Evolutionary conservation across 2,888 invertebrate species (phyloP).

Genomic region (Drosophila rellima): DNA sequence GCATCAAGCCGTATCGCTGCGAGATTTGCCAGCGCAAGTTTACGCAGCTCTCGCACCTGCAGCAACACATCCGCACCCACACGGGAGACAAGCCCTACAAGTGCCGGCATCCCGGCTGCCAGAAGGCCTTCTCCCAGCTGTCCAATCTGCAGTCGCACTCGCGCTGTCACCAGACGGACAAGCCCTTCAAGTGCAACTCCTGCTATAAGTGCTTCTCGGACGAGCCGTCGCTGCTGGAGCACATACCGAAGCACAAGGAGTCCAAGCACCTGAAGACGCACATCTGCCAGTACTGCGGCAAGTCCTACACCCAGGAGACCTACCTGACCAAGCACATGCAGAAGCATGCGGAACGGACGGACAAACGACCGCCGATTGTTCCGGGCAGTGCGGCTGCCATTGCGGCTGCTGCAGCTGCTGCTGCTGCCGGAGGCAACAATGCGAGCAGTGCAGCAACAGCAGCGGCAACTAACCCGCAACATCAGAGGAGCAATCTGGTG

Average conservation of each 20-base stretch:
- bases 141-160: slow-evolving; percentile 99
- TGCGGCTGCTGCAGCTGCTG: slow-evolving; percentile 63
- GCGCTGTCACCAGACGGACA: slow-evolving; percentile 99
- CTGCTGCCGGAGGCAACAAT: slow-evolving; percentile 34
- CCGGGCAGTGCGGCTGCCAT: slow-evolving; percentile 86
- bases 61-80: slow-evolving; percentile 99
- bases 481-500: slow-evolving; percentile 78
- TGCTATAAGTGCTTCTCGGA: slow-evolving; percentile 99
- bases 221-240: slow-evolving; percentile 98
- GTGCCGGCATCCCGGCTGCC: slow-evolving; percentile 98
- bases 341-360: slow-evolving; percentile 97
- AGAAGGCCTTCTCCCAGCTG: slow-evolving; percentile 99
- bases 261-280: slow-evolving; percentile 99
- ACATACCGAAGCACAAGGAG: slow-evolving; percentile 99
- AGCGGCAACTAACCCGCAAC: slow-evolving; percentile 59
- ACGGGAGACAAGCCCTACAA: slow-evolving; percentile 99
- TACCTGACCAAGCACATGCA: slow-evolving; percentile 99
- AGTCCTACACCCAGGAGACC: slow-evolving; percentile 99
- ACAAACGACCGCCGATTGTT: slow-evolving; percentile 94
- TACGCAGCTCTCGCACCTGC: slow-evolving; percentile 99
- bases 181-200: slow-evolving; percentile 99
- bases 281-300: slow-evolving; percentile 99
- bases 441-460: slow-evolving; percentile 33
- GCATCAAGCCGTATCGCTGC: slow-evolving; percentile 99
- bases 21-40: slow-evolving; percentile 99